A percentile compares a stretch with the other conserved stretches of the same genome.
phyloP scores from a whole-genome alignment of 1,140 invertebrate genomes.

The Ceratosolen solmsi region DNA sequence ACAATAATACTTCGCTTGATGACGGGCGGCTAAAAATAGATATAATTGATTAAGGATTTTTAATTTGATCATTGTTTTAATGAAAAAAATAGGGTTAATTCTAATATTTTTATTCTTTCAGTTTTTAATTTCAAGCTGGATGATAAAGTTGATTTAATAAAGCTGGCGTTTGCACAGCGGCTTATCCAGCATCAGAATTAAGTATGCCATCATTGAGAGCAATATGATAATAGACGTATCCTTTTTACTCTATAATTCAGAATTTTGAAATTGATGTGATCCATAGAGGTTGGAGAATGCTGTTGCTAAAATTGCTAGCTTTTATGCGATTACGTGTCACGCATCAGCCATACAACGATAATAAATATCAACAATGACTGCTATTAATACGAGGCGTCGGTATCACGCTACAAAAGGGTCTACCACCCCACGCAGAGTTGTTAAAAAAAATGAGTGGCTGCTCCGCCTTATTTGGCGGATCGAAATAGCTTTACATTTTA shows the following conservation, averaged over 20 bases:
- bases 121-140: too few relatives aligned
- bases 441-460: background rate
- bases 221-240: background rate
- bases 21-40: too few relatives aligned
- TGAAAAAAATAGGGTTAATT: too few relatives aligned
- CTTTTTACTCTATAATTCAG: background rate
- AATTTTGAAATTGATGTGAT: background rate
- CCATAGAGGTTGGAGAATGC: background rate
- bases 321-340: background rate
- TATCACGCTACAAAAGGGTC: background rate
- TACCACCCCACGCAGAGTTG: background rate
- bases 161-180: too few relatives aligned
- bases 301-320: background rate
- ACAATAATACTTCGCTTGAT: too few relatives aligned
- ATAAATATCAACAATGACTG: conserved; percentile 1
- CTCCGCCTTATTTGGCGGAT: conserved; percentile 5
- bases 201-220: background rate
- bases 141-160: too few relatives aligned
- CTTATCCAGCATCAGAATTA: too few relatives aligned
- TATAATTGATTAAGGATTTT: too few relatives aligned
- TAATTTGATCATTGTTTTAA: too few relatives aligned
- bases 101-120: too few relatives aligned
- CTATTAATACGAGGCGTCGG: background rate
- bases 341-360: background rate
- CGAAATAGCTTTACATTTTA: conserved; percentile 37